These are phyloP conservation scores for Clupea harengus DNA, from an alignment of 2,113 vertebrate species.

Conservation along the genomic window DNA sequence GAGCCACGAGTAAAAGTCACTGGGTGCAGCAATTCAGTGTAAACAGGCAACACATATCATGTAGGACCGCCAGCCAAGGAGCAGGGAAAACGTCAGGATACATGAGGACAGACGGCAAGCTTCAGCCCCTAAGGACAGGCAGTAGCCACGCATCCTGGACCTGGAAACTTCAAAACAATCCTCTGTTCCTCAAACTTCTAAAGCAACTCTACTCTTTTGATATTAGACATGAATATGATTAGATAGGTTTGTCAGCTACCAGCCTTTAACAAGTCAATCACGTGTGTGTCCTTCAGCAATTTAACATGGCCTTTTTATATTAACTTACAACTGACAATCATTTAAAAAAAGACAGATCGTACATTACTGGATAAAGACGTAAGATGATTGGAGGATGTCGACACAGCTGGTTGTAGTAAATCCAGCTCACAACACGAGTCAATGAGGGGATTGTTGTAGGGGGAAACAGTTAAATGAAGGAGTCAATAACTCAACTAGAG, in stretches of 20 bases:
- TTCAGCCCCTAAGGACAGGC: neutral
- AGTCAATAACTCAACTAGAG: neutral
- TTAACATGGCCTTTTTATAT: too few species aligned
- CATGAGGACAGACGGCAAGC: neutral
- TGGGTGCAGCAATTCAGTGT: neutral
- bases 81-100: neutral
- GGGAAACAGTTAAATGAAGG: neutral
- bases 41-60: neutral
- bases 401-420: neutral
- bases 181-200: neutral
- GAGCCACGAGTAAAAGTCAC: neutral
- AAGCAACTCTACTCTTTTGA: neutral
- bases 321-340: too few species aligned
- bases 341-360: neutral
- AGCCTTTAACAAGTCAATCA: too few species aligned
- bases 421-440: neutral
- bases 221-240: too few species aligned
- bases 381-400: neutral
- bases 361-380: neutral
- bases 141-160: neutral
- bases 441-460: neutral
- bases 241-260: too few species aligned
- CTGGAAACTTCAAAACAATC: neutral
- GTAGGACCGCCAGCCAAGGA: neutral
- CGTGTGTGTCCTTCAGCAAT: too few species aligned